phyloP scores from a whole-genome alignment of 2,888 invertebrate genomes.

The Napeogenes inachia region DNA sequence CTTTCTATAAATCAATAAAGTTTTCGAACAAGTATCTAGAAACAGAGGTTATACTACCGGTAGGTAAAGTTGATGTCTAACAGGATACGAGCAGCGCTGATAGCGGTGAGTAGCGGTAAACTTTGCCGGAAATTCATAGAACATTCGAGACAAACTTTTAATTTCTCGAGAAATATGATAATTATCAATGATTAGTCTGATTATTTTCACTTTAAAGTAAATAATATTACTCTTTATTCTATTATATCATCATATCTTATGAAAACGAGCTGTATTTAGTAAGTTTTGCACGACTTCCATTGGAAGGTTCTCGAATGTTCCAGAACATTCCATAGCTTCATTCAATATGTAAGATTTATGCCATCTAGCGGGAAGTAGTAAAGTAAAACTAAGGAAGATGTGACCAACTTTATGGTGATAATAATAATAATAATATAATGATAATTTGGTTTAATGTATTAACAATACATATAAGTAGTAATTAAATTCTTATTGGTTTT shows the following conservation, averaged over 20 bases:
- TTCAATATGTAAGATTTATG: conserved; percentile 28
- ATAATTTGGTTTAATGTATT: no score
- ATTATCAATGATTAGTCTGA: conserved; percentile 31
- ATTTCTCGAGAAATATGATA: conserved; percentile 20
- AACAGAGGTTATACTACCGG: conserved; percentile 29
- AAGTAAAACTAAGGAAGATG: conserved; percentile 26
- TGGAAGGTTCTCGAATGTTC: conserved; percentile 59
- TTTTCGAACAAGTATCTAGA: conserved; percentile 33
- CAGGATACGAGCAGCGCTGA: conserved; percentile 49
- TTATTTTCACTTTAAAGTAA: not conserved
- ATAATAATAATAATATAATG: no score
- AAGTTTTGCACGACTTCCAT: conserved; percentile 23
- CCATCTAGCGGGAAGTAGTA: conserved; percentile 40
- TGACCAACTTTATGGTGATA: conserved; percentile 47
- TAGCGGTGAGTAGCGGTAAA: conserved; percentile 42
- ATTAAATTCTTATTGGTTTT: not conserved
- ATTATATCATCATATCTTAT: conserved; percentile 29
- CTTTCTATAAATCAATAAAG: conserved; percentile 30
- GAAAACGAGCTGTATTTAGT: conserved; percentile 22
- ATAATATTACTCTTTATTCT: not conserved
- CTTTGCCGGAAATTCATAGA: conserved; percentile 52
- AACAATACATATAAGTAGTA: no score
- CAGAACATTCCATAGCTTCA: conserved; percentile 38
- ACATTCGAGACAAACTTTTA: conserved; percentile 49
- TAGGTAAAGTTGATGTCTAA: conserved; percentile 25